Evolutionary conservation across 2,888 invertebrate species (phyloP), one percentile per base, ranked within the genome.

Genomic region (Trissoscelio sp.): DNA sequence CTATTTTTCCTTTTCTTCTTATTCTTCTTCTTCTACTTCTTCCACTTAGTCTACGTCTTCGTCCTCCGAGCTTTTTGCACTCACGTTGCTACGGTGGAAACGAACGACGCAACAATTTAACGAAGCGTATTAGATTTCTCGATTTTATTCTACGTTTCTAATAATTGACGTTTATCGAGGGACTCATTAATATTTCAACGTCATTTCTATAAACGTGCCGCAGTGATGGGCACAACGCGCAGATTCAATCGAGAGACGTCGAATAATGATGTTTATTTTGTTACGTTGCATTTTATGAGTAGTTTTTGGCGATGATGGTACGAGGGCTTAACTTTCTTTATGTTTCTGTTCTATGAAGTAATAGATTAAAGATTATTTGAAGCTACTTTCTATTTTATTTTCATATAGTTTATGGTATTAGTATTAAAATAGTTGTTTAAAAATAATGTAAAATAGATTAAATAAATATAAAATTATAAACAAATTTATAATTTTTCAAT

Each of bases 111-210:
- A 58, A 79, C 72, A 46, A 64, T 42, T 62, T 66, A 77, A 77
- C 67, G 67, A 66, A 64, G 62, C 73, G 67, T 66, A 51, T 60
- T 53, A 28, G 42, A 58, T 72, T 62, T 34, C 39, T 6, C 20
- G 51, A 66, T 72, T 64, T 44, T 62, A 51, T 72, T 42, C 28
- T 18, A 11, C 53, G 42, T 22, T 64, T 42, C 62, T 48, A 18
- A 74, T 74, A 80, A 74, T 64, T 80, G 57, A 80, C 64, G 48
- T 80, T 74, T 69, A 73, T 67, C 73, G 66, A 66, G 22, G 24
- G 18, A 55, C 44, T 74, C 66, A 57, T 66, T 57, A 66, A 66
- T 66, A 74, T 57, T 57, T 62, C 72, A 51, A 53, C 51, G 53
- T 44, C 64, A 31, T 64, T 73, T 55, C 44, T 51, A 39, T 58